phyloP scores from a whole-genome alignment of 2,888 invertebrate genomes.

The Lasioglossum leucozonium region DNA sequence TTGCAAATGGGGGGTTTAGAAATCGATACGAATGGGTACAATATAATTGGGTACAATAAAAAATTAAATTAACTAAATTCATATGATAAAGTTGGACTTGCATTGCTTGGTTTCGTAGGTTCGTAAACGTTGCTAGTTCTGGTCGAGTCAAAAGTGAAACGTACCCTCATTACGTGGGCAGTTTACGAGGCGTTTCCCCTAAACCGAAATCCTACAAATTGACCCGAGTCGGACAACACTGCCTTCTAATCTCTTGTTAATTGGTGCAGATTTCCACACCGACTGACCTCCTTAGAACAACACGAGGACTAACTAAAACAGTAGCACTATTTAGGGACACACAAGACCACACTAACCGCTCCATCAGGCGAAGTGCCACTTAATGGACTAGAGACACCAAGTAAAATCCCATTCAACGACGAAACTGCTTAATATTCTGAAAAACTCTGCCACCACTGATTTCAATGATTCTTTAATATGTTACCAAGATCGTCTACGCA shows the following conservation, averaged over 20 bases:
- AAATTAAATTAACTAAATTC: neutral
- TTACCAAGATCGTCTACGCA: neutral
- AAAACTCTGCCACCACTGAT: neutral
- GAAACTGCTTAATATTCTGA: neutral
- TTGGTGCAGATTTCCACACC: constrained; percentile 1
- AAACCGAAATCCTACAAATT: neutral
- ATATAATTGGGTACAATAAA: neutral
- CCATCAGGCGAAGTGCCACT: constrained; percentile 1
- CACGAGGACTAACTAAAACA: neutral
- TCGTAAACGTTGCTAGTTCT: neutral
- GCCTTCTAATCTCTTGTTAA: constrained; percentile 16
- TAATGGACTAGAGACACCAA: neutral
- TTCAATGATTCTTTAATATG: neutral
- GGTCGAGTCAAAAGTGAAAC: neutral
- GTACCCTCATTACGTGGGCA: neutral
- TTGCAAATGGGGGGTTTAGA: no score
- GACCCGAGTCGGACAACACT: neutral
- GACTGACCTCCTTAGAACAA: neutral
- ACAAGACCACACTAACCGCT: neutral
- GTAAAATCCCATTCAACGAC: neutral
- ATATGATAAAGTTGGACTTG: neutral
- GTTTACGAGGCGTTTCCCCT: neutral
- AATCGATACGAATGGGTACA: no score
- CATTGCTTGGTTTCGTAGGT: neutral
- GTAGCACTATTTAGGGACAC: neutral